Evolutionary conservation across 2,888 invertebrate species (phyloP), one percentile per base, ranked within the genome.

Genomic region (Pollenia angustigena): DNA sequence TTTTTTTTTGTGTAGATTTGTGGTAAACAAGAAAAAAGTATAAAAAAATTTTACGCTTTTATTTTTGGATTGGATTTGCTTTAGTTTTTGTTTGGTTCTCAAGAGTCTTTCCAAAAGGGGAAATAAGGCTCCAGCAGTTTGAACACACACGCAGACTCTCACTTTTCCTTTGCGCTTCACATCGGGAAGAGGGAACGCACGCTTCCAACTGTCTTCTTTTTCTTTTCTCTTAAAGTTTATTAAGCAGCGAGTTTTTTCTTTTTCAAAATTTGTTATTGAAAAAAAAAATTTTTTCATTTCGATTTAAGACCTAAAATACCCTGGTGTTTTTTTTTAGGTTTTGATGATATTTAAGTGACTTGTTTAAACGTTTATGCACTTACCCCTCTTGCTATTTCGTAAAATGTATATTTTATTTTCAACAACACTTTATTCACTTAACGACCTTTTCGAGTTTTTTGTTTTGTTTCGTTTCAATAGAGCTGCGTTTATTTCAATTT

Each of bases 281-380:
- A 62, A 32, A 62, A 32, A 69, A 76, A 82, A 81, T 48, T 69
- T 64, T 71, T 23, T 48, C 64, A 56, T 75, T 75, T 69, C 40
- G n/a, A 52, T 78, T 79, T 16, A 44, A 48, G 18, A 32, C 32
- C 71, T 72, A 68, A 74, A 84, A 79, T 68, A 74, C 18, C 72
- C 79, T 79, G 18, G 40, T 44, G 3, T 58, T 66, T 74, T 74
- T 62, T 23, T 78, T 60, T 60, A 60, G 18, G 66, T 78, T 12
- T 75, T 40, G 68, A 58, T 74, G 69, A 76, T 82, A 75, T 81
- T 74, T 60, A 74, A 66, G 81, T 81, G 72, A 54, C 81, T 72
- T 54, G 68, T 76, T 80, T 44, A 82, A 83, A 81, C 56, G 54
- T 81, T 84, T 80, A 86, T 86, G 88, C 88, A 89, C 89, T 89